Evolutionary conservation across 2,113 vertebrate genomes (phyloP).

Genomic region (Rhinoptilus africanus): DNA sequence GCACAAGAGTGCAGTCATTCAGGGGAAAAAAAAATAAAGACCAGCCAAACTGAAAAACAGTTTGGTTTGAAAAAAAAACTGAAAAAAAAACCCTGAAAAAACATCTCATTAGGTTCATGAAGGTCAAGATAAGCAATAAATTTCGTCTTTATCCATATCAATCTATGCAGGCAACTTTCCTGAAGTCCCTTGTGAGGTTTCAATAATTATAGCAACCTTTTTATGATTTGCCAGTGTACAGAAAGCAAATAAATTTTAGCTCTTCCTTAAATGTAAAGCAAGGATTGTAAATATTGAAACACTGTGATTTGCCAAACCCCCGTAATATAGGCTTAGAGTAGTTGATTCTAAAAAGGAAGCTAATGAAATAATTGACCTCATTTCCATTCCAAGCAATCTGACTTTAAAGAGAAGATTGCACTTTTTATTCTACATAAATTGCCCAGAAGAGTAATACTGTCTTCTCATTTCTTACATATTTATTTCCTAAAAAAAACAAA

Average conservation of each 20-base stretch:
- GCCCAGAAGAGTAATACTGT: neutral
- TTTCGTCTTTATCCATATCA: neutral
- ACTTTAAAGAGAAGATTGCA: neutral
- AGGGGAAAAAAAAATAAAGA: neutral
- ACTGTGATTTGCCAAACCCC: neutral
- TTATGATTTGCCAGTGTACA: neutral
- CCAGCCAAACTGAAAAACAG: neutral
- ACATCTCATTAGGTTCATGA: neutral
- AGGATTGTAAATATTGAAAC: slow-evolving; percentile 45
- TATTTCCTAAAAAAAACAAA: neutral
- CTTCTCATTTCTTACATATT: neutral
- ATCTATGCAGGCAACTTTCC: neutral
- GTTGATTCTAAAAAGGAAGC: slow-evolving; percentile 29
- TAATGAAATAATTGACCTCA: slow-evolving; percentile 51
- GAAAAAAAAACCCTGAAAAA: too few relatives aligned
- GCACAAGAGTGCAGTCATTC: neutral
- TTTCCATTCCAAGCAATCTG: slow-evolving; percentile 8
- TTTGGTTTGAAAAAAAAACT: too few relatives aligned
- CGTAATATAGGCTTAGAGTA: neutral
- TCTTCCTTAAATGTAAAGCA: slow-evolving; percentile 1
- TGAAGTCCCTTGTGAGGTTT: neutral
- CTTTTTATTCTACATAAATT: neutral
- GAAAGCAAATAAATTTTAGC: slow-evolving; percentile 13
- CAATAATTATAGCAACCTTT: neutral
- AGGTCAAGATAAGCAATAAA: neutral